These are phyloP conservation scores for Lytechinus pictus DNA, from an alignment of 35 echinoderm and acorn worm species.

Conservation along the genomic window DNA sequence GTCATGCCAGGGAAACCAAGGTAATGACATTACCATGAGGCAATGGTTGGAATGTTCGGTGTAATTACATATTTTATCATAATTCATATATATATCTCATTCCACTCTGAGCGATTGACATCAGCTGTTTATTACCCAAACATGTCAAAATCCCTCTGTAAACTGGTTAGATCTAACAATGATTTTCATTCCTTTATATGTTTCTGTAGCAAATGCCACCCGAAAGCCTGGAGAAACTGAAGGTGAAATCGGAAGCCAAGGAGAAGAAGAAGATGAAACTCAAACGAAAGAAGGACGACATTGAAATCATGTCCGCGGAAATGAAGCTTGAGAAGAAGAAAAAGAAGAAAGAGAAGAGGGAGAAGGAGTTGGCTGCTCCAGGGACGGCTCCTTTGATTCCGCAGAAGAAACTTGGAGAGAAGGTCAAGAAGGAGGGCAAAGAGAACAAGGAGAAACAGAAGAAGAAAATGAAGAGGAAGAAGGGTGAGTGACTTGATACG, in stretches of 20 bases:
- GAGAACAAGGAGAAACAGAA: slow-evolving; percentile 77
- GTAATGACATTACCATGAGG: no score
- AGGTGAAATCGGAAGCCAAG: slow-evolving; percentile 66
- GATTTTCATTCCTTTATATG: not conserved
- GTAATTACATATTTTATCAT: no score
- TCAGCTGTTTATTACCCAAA: no score
- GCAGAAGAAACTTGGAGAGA: slow-evolving; percentile 84
- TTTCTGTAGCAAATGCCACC: slow-evolving; percentile 80
- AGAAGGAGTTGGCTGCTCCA: slow-evolving; percentile 49
- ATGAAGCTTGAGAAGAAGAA: slow-evolving; percentile 72
- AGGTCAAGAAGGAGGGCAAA: slow-evolving; percentile 83
- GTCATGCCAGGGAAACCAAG: no score
- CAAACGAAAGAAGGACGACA: slow-evolving; percentile 56
- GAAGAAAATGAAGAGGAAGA: slow-evolving; percentile 87
- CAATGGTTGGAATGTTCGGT: no score
- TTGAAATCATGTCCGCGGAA: slow-evolving; percentile 47
- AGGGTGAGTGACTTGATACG: slow-evolving; percentile 54
- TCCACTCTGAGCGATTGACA: no score
- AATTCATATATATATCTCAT: no score
- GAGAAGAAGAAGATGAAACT: slow-evolving; percentile 83
- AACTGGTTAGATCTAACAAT: not conserved
- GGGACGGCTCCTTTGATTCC: slow-evolving; percentile 17
- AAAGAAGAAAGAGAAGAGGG: slow-evolving; percentile 80
- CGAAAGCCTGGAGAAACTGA: slow-evolving; percentile 73
- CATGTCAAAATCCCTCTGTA: no score